Base-by-base conservation (phyloP, 2,888 invertebrate species). In the Hemistola chrysoprasaria region DNA sequence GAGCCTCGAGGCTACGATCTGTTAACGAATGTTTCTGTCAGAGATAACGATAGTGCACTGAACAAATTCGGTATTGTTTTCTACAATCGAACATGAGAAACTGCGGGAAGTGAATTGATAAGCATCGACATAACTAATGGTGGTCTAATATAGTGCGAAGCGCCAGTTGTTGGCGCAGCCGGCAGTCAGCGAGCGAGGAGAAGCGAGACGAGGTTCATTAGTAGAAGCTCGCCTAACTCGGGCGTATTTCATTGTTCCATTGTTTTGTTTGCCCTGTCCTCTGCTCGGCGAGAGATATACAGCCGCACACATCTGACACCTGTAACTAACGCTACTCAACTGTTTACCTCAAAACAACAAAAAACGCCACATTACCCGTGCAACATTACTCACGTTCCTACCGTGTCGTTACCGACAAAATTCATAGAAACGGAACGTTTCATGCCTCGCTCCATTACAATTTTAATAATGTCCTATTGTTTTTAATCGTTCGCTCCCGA, bases 391-490 rank as follows among this genome's bases (percentile, higher is more conserved):
- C 23, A 47, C 49, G 41, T 46, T 39, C 52, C 49, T 34, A 44
- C 52, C 47, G 39, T 45, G 45, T 49, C 46, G 50, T 53, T 49
- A 53, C 49, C 37, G 52, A 50, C 58, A 48, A 56, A 65, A 65
- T 63, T 62, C 68, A 69, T 65, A 68, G 67, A 71, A 68, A 75
- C 72, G 73, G 67, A 80, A 80, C 76, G 68, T 70, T 75, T 68
- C 70, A 79, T 74, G 83, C 75, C 59, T 65, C 65, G 81, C 79
- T 73, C 74, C 61, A 62, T 59, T 69, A 74, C 70, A 64, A 71
- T 80, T 83, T 79, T 79, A 83, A 81, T 83, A 78, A 82, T 77
- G 76, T 76, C 65, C 86, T 73, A 86, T 87, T 85, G 87, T 86
- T 85, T 79, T 70, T 82, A 82, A 84, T 85, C 80, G 62, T 69